These are phyloP conservation scores for Sipha maydis DNA, from an alignment of 2,888 invertebrate genomes.

Conservation along the genomic window DNA sequence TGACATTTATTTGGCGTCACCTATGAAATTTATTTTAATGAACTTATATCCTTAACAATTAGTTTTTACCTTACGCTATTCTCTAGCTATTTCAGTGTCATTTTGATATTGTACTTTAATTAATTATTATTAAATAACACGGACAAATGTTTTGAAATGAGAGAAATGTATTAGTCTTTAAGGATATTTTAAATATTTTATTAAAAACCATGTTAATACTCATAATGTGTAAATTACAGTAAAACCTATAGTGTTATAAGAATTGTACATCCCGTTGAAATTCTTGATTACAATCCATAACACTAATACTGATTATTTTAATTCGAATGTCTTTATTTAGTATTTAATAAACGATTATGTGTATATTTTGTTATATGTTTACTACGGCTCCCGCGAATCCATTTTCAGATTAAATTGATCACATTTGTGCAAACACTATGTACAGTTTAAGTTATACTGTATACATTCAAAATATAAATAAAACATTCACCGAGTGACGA, in stretches of 20 bases:
- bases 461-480: too few species aligned
- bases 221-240: not conserved
- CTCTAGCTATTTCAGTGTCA: not conserved
- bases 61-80: not conserved
- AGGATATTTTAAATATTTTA: not conserved
- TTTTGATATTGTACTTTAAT: not conserved
- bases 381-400: too few species aligned
- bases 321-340: too few species aligned
- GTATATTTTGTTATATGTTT: too few species aligned
- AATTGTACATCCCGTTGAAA: not conserved
- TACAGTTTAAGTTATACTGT: too few species aligned
- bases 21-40: not conserved
- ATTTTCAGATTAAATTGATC: too few species aligned
- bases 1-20: not conserved
- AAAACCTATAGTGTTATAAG: not conserved
- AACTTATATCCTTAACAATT: not conserved
- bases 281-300: not conserved
- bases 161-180: not conserved
- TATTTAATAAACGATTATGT: too few species aligned
- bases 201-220: not conserved
- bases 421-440: too few species aligned
- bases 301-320: not conserved
- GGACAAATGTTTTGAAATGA: not conserved
- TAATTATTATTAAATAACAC: not conserved
- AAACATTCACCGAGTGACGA: too few species aligned